Percentiles rank a stretch among this genome's conserved stretches.
phyloP scores from a whole-genome alignment of 2,888 invertebrate genomes.

The Caradrina clavipalpis region DNA sequence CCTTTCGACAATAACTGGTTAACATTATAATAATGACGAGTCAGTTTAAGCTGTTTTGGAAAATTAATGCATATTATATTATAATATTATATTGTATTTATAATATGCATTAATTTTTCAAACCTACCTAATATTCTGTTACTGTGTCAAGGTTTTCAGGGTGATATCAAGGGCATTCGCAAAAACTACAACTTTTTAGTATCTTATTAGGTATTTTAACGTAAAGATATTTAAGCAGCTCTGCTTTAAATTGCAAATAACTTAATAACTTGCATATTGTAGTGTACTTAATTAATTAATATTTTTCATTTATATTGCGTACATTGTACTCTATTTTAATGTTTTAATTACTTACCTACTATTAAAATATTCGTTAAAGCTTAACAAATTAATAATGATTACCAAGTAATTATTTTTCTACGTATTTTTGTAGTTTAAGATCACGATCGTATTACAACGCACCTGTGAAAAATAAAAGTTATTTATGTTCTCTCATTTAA shows the following conservation, averaged over 20 bases:
- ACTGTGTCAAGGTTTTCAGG: constrained; percentile 40
- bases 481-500: constrained; percentile 19
- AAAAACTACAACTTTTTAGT: neutral
- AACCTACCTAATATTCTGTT: constrained; percentile 17
- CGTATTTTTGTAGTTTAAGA: too few species aligned
- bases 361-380: neutral
- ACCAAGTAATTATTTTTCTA: too few species aligned
- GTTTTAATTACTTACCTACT: neutral
- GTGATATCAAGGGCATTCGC: constrained; percentile 25
- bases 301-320: neutral
- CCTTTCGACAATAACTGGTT: neutral
- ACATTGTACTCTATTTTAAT: neutral
- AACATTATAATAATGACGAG: neutral
- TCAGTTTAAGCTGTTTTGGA: neutral
- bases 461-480: constrained; percentile 28
- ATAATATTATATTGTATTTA: constrained; percentile 13
- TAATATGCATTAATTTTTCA: constrained; percentile 15
- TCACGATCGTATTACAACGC: neutral
- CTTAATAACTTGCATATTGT: neutral
- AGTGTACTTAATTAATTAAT: neutral
- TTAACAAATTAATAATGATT: too few species aligned
- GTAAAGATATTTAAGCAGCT: neutral
- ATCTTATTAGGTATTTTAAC: neutral
- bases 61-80: too few species aligned
- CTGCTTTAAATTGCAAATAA: neutral